These are phyloP conservation scores for Tridacna crocea DNA, from an alignment of 2,888 invertebrate species.

Conservation along the genomic window DNA sequence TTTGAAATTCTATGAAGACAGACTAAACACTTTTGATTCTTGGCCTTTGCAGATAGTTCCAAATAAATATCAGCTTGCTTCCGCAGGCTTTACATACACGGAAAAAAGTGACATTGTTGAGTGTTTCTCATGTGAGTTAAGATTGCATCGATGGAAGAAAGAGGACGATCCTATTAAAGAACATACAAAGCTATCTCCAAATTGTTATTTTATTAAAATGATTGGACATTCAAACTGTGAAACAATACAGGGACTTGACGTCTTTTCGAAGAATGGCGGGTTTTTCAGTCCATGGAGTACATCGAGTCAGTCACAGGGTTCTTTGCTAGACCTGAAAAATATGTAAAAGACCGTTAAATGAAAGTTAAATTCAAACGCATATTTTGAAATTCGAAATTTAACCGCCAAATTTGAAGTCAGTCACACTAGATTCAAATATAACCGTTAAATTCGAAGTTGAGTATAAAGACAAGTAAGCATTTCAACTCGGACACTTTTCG, in stretches of 20 bases:
- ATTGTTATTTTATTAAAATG: not conserved
- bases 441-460: not conserved
- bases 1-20: not conserved
- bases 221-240: not conserved
- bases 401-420: slow-evolving; percentile 6
- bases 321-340: slow-evolving; percentile 15
- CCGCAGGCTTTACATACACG: not conserved
- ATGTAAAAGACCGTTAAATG: not conserved
- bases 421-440: not conserved
- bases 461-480: not conserved
- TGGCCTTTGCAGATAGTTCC: not conserved
- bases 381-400: not conserved
- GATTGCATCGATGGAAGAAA: not conserved
- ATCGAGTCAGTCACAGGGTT: not conserved
- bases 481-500: not conserved
- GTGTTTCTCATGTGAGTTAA: not conserved
- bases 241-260: not conserved
- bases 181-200: not conserved
- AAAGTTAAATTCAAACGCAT: not conserved
- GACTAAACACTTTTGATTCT: not conserved
- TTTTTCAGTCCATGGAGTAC: not conserved
- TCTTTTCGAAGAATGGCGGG: not conserved
- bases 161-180: not conserved
- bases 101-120: not conserved
- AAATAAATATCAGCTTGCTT: not conserved